These are phyloP conservation scores for Trichopoda pennipes DNA, from an alignment of 2,888 invertebrate genomes.

Conservation along the genomic window DNA sequence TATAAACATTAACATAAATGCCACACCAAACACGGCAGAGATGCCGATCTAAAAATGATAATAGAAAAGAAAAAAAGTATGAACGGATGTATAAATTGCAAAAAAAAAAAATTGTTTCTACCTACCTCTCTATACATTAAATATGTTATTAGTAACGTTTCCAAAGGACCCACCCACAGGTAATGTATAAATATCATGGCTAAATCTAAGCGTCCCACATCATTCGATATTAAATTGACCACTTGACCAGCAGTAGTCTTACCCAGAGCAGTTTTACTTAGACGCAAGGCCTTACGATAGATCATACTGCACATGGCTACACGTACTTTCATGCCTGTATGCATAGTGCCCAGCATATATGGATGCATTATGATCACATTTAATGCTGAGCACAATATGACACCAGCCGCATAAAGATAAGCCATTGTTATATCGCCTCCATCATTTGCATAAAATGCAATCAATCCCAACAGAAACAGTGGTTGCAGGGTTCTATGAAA, in stretches of 20 bases:
- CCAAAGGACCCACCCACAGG: conserved; percentile 94
- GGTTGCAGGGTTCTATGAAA: conserved; percentile 84
- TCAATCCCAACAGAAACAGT: conserved; percentile 84
- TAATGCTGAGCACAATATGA: conserved; percentile 87
- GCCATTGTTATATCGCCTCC: conserved; percentile 82
- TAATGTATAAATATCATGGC: conserved; percentile 94
- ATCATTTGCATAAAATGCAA: conserved; percentile 82
- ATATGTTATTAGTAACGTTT: conserved; percentile 89
- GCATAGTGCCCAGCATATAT: conserved; percentile 89
- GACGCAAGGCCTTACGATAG: conserved; percentile 85
- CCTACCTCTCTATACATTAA: conserved; percentile 86
- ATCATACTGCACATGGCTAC: conserved; percentile 86
- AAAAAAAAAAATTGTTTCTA: not conserved
- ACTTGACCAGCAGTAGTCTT: conserved; percentile 88
- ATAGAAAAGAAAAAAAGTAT: not conserved
- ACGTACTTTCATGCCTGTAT: conserved; percentile 86
- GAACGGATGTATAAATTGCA: too few relatives aligned
- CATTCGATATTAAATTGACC: conserved; percentile 96
- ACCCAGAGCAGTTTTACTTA: conserved; percentile 88
- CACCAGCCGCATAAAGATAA: conserved; percentile 88
- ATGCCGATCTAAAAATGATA: conserved; percentile 81
- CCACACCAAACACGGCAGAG: conserved; percentile 83
- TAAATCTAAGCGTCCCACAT: conserved; percentile 86
- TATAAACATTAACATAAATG: conserved; percentile 84
- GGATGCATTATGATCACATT: conserved; percentile 92